Percentiles rank a stretch among this genome's conserved stretches.
Evolutionary conservation across 2,797 vertebrate species (phyloP).

Genomic region (Ptychobarbus kaznakovi): DNA sequence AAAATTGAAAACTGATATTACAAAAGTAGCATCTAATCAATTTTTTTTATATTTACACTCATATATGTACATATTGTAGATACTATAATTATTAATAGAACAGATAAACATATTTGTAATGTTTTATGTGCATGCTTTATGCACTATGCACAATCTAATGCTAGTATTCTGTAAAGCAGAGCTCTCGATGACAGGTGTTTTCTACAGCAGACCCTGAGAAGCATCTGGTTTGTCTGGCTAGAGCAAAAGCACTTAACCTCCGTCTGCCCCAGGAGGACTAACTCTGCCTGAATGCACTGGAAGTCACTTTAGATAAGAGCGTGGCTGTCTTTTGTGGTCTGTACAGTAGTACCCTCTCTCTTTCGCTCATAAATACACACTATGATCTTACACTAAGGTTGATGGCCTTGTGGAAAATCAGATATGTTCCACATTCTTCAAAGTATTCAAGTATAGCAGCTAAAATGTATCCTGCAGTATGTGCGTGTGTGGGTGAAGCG

Average conservation of each 20-base stretch:
- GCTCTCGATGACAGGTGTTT: neutral
- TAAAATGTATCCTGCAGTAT: constrained; percentile 2
- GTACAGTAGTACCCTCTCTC: neutral
- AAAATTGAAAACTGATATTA: neutral
- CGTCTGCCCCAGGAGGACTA: neutral
- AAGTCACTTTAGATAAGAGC: constrained; percentile 15
- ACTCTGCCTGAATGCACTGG: neutral
- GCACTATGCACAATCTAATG: neutral
- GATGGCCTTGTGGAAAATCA: constrained; percentile 16
- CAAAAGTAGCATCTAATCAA: neutral
- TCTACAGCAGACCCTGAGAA: neutral
- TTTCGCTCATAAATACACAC: neutral
- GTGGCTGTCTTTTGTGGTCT: neutral
- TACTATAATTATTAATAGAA: neutral
- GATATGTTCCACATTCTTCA: neutral
- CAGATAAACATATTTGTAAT: neutral
- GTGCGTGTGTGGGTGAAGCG: constrained; percentile 2
- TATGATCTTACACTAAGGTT: constrained; percentile 4
- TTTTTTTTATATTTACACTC: too few relatives aligned
- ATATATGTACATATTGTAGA: too few relatives aligned
- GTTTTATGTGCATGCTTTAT: neutral
- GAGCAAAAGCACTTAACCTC: constrained; percentile 9
- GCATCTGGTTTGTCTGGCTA: constrained; percentile 12
- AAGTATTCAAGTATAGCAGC: neutral
- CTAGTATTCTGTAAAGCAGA: neutral